A percentile compares a stretch with the other conserved stretches of the same genome.
These are phyloP conservation scores for Siniperca scherzeri DNA, from an alignment of 2,797 vertebrate genomes.

Conservation along the genomic window DNA sequence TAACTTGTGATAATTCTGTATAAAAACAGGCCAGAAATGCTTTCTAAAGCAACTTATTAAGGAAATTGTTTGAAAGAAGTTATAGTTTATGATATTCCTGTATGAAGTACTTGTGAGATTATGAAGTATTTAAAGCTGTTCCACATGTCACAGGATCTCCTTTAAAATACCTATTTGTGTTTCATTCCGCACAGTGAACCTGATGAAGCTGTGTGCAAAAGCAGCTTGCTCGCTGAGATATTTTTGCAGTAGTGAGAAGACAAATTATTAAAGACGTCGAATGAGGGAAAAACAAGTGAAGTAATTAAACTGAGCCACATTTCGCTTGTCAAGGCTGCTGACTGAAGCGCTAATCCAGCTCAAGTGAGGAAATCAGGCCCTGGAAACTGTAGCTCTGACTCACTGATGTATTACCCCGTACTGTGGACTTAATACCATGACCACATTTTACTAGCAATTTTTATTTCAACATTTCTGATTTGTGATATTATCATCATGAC, in stretches of 20 bases:
- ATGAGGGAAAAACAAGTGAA: conserved; percentile 36
- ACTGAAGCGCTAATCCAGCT: conserved; percentile 54
- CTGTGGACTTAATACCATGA: conserved; percentile 13
- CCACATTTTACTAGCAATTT: conserved; percentile 6
- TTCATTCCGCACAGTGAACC: conserved; percentile 4
- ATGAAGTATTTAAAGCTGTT: neutral
- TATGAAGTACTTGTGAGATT: neutral
- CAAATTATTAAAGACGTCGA: conserved; percentile 20
- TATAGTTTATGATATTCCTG: neutral
- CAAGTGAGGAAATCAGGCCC: conserved; percentile 35
- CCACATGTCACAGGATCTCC: neutral
- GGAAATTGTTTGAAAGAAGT: neutral
- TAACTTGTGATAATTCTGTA: neutral
- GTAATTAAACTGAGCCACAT: conserved; percentile 54
- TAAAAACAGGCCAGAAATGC: neutral
- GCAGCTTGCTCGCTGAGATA: neutral
- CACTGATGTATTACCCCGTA: conserved; percentile 2
- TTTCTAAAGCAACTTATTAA: neutral
- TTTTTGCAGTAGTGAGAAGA: neutral
- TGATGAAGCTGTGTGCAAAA: neutral
- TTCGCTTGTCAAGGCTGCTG: conserved; percentile 39
- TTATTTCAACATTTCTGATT: conserved; percentile 14
- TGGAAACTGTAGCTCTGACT: conserved; percentile 1
- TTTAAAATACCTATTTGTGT: conserved; percentile 14
- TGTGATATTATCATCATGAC: conserved; percentile 28